Evolutionary conservation across 2,113 vertebrate genomes (phyloP), one percentile per base, ranked within the genome.

Genomic region (Nothoprocta pentlandii): DNA sequence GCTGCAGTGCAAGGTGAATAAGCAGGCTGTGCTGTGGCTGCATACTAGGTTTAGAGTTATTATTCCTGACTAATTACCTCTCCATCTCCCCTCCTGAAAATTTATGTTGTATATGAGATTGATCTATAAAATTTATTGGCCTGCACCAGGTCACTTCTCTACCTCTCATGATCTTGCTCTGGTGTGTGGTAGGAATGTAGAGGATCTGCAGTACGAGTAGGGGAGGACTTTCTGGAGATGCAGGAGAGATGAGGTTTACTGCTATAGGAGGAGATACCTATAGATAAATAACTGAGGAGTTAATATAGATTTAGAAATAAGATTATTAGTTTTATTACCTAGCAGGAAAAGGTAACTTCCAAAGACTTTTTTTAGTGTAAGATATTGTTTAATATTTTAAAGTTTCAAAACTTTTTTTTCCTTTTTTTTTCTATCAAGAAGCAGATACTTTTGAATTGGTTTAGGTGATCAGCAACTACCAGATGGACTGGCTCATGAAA

Each of bases 21-120:
- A 39, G n/a, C 2, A 59, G 44, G 11, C 61, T 32, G 1, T 0
- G 2, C 34, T 1, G 0, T 74, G 71, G 20, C 36, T 87, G n/a
- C 67, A 54, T 47, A 34, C 11, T 25, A 36, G 77, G 53, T 32
- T 61, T 78, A 30, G 61, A 42, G 68, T 54, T 64, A 34, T 62
- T 77, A 34, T 47, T 83, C 61, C 34, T 6, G 58, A 39, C 19
- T 71, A 21, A 3, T 16, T 63, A 51, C 19, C 14, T 75, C 81
- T 78, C 53, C 22, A 10, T 30, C 39, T 80, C 39, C 28, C 53
- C 23, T 54, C 47, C 76, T 44, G 69, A 34, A 49, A n/a, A 14
- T 11, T 8, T 30, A 2, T 23, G 79, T 68, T 86, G 51, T 36
- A 69, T 49, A 0, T 2, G 1, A 0, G 16, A 21, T 3, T 66